phyloP scores from a whole-genome alignment of 2,888 invertebrate species.

The Tupiocoris notatus region DNA sequence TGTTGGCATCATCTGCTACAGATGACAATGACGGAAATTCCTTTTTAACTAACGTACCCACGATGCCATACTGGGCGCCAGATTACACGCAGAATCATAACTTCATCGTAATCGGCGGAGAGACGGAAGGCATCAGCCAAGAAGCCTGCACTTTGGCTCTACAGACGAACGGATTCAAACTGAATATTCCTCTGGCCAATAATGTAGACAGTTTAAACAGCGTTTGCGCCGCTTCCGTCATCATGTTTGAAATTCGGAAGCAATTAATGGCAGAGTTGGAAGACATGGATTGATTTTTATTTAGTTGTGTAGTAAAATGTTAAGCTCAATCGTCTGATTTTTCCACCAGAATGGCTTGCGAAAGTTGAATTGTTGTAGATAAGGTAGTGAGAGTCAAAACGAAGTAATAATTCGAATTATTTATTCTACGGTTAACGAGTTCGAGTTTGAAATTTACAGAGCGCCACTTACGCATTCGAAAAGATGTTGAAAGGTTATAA shows the following conservation, averaged over 20 bases:
- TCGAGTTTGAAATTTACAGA: too few relatives aligned
- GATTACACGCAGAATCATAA: conserved; percentile 12
- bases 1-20: neutral
- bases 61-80: conserved; percentile 54
- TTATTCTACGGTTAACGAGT: too few relatives aligned
- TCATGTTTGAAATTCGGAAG: conserved; percentile 78
- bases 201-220: conserved; percentile 83
- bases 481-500: too few relatives aligned
- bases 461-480: too few relatives aligned
- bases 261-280: too few relatives aligned
- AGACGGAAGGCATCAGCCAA: conserved; percentile 81
- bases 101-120: conserved; percentile 80
- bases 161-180: conserved; percentile 61
- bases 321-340: too few relatives aligned
- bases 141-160: conserved; percentile 65
- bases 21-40: neutral
- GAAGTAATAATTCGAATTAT: too few relatives aligned
- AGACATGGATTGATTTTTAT: neutral
- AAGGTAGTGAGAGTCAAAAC: too few relatives aligned
- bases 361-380: too few relatives aligned
- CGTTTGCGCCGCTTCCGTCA: conserved; percentile 76
- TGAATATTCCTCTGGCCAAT: conserved; percentile 76
- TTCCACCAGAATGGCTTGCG: too few relatives aligned
- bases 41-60: conserved; percentile 52
- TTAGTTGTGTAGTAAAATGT: neutral